Evolutionary conservation across 2,888 invertebrate genomes (phyloP).

Genomic region (Hypomecis punctinalis): DNA sequence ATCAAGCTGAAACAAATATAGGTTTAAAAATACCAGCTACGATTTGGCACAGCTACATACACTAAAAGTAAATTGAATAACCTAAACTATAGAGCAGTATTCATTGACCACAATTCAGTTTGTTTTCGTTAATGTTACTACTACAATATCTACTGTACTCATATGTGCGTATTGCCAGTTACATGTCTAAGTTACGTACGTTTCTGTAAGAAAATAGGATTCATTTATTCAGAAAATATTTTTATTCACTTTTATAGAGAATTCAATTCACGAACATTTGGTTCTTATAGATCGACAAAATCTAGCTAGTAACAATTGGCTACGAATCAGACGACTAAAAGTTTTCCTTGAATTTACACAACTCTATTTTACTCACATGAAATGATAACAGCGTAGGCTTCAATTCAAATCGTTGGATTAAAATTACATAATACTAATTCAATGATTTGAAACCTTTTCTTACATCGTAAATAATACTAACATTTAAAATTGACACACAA

Average conservation of each 20-base stretch:
- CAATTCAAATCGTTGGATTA: constrained; percentile 63
- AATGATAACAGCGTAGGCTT: constrained; percentile 59
- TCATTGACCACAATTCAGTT: constrained; percentile 47
- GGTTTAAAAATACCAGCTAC: constrained; percentile 49
- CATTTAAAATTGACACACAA: constrained; percentile 57
- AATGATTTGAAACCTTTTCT: constrained; percentile 77
- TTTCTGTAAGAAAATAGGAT: constrained; percentile 82
- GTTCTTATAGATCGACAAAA: constrained; percentile 66
- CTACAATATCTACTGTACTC: constrained; percentile 52
- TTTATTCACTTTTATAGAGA: constrained; percentile 64
- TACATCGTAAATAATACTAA: constrained; percentile 59
- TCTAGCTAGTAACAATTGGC: constrained; percentile 72
- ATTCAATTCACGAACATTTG: constrained; percentile 73
- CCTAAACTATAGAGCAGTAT: constrained; percentile 47
- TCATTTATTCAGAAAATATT: constrained; percentile 80
- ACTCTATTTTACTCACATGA: constrained; percentile 52
- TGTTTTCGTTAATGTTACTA: constrained; percentile 48
- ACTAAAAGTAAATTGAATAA: constrained; percentile 47
- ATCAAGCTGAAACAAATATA: constrained; percentile 45
- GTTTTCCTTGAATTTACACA: constrained; percentile 57
- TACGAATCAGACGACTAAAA: constrained; percentile 73
- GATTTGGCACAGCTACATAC: constrained; percentile 74
- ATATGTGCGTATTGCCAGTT: constrained; percentile 79
- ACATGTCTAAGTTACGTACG: constrained; percentile 74
- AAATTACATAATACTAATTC: constrained; percentile 60